Conservation (phyloP, 1,140 invertebrate genomes). For the Apis florea region DNA sequence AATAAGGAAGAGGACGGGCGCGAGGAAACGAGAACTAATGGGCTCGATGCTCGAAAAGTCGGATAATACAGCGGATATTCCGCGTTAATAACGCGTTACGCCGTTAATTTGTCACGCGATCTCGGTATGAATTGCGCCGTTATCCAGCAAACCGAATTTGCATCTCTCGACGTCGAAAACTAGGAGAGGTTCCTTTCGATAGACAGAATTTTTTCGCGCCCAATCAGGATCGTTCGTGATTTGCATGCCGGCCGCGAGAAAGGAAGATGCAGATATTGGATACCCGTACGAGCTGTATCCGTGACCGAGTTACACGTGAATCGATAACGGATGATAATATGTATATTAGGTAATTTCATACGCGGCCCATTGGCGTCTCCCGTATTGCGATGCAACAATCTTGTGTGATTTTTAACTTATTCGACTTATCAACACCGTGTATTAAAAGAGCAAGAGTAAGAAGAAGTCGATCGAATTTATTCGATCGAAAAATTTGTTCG, state of each 20-base stretch:
- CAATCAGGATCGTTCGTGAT: background rate
- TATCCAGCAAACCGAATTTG: no score
- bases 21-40: slow-evolving; percentile 42
- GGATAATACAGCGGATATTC: slow-evolving; percentile 22
- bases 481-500: no score
- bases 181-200: background rate
- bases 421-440: no score
- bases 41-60: slow-evolving; percentile 41
- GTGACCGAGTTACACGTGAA: no score
- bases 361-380: no score
- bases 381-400: no score
- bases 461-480: background rate
- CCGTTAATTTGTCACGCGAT: slow-evolving; percentile 28
- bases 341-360: no score
- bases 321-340: no score
- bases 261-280: no score
- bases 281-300: no score
- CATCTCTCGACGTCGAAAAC: background rate
- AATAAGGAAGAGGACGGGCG: slow-evolving; percentile 9
- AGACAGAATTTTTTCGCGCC: background rate
- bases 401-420: no score
- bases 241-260: background rate
- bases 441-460: background rate
- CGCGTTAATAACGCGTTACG: slow-evolving; percentile 29
- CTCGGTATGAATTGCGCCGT: slow-evolving; percentile 28